Evolutionary conservation across 1,140 invertebrate species (phyloP).

Genomic region (Venustaconcha ellipsiformis): DNA sequence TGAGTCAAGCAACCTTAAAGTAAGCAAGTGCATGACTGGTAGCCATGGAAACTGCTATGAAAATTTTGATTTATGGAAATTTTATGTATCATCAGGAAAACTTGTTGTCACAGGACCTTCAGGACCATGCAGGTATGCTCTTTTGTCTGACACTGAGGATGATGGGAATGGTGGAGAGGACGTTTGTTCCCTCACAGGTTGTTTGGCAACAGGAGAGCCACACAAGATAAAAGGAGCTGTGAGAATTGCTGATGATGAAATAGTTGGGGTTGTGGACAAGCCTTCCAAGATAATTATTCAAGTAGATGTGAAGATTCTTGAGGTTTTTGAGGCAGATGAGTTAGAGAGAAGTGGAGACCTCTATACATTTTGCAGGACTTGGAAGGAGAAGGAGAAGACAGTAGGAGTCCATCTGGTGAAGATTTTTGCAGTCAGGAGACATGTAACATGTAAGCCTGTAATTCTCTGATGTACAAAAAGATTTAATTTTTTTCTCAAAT

Average conservation of each 20-base stretch:
- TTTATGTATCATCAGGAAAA: conserved; percentile 27
- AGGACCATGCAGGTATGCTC: conserved; percentile 45
- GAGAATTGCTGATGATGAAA: conserved; percentile 16
- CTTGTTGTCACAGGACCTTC: conserved; percentile 37
- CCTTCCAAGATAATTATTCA: conserved; percentile 28
- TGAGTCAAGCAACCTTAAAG: neutral
- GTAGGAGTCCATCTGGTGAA: conserved; percentile 35
- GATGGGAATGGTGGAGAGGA: neutral
- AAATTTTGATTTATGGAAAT: conserved; percentile 38
- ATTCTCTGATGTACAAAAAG: neutral
- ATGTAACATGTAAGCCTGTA: conserved; percentile 34
- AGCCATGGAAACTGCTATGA: conserved; percentile 22
- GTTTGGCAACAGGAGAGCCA: conserved; percentile 36
- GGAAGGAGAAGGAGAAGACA: conserved; percentile 32
- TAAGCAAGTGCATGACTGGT: conserved; percentile 20
- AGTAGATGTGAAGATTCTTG: conserved; percentile 33
- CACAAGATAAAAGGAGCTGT: conserved; percentile 30
- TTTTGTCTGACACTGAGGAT: conserved; percentile 36
- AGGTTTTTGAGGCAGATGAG: conserved; percentile 8
- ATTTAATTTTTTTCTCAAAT: neutral
- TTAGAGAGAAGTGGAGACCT: conserved; percentile 21
- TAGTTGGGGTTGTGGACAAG: conserved; percentile 37
- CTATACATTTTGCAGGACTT: conserved; percentile 35
- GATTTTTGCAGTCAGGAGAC: conserved; percentile 39
- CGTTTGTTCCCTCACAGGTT: conserved; percentile 17